Evolutionary conservation across 2,888 invertebrate genomes (phyloP), one percentile per base, ranked within the genome.

Genomic region (Blera fallax): DNA sequence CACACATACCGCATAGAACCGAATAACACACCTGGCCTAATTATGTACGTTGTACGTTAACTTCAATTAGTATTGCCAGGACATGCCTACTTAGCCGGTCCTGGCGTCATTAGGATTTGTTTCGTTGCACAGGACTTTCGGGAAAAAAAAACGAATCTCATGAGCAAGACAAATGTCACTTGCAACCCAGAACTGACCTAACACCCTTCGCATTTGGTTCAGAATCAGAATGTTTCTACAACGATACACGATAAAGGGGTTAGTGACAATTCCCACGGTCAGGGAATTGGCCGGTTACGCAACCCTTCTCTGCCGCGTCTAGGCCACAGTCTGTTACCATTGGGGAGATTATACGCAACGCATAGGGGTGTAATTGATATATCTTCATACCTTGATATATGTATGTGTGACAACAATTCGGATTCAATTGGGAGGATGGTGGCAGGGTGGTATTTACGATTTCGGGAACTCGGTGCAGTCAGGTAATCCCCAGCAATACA

Each of bases 241-340:
- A 65, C 40, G 50, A 65, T 50, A 64, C 56, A 45, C 34, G 21
- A 34, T 21, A 10, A 70, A 77, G 81, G 85, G 76, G 65, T 60
- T 76, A 37, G 62, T 60, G 85, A 72, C 65, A 72, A 60, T 85
- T 85, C 85, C 76, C 85, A 85, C 85, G 85, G 85, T 76, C 64
- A 48, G 56, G 32, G 67, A 62, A 78, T 83, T 62, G 62, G 37
- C 45, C 27, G 54, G 50, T 69, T 69, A 74, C 64, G 40, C 65
- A 79, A 76, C 65, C 80, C 70, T 60, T 54, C 62, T 10, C 37
- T 34, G 14, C 10, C 56, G 56, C 37, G 84, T 84, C 84, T 85
- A 70, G 70, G 21, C 80, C 34, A 60, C 70, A 70, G 80, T 80
- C 80, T 85, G 45, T 52, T 52, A 77, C 58, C 43, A 37, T 67